A percentile compares a stretch with the other conserved stretches of the same genome.
phyloP scores from a whole-genome alignment of 1,140 invertebrate species.

The Cephus cinctus region DNA sequence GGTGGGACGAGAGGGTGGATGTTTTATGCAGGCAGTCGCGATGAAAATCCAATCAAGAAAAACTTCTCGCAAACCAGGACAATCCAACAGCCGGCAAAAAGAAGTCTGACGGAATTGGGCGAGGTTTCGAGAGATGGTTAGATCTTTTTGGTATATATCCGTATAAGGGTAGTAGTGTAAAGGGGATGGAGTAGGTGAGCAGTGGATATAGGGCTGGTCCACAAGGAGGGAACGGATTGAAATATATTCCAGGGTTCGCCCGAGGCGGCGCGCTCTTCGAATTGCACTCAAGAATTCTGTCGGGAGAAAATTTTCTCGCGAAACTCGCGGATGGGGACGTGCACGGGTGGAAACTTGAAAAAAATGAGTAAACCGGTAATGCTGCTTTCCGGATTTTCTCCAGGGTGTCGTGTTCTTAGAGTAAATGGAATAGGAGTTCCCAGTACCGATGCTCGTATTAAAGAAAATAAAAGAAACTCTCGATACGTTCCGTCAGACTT shows the following conservation, averaged over 20 bases:
- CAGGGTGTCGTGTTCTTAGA: too few species aligned
- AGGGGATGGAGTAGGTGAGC: slow-evolving; percentile 10
- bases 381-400: too few species aligned
- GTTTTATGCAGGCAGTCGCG: slow-evolving; percentile 37
- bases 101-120: too few species aligned
- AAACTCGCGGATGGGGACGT: slow-evolving; percentile 4
- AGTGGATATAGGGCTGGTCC: slow-evolving; percentile 21
- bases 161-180: slow-evolving; percentile 22
- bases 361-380: too few species aligned
- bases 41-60: slow-evolving; percentile 43
- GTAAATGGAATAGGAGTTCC: too few species aligned
- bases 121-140: too few species aligned
- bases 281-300: slow-evolving; percentile 28
- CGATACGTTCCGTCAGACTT: too few species aligned
- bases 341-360: not conserved
- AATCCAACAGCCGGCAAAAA: slow-evolving; percentile 32
- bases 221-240: slow-evolving; percentile 29
- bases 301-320: slow-evolving; percentile 22
- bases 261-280: slow-evolving; percentile 25
- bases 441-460: too few species aligned
- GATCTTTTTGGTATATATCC: too few species aligned
- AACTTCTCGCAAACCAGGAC: slow-evolving; percentile 34
- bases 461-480: too few species aligned
- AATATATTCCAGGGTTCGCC: slow-evolving; percentile 32
- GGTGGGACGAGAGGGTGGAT: slow-evolving; percentile 21